Evolutionary conservation across 1,140 invertebrate genomes (phyloP).

Genomic region (Drosophila erecta): DNA sequence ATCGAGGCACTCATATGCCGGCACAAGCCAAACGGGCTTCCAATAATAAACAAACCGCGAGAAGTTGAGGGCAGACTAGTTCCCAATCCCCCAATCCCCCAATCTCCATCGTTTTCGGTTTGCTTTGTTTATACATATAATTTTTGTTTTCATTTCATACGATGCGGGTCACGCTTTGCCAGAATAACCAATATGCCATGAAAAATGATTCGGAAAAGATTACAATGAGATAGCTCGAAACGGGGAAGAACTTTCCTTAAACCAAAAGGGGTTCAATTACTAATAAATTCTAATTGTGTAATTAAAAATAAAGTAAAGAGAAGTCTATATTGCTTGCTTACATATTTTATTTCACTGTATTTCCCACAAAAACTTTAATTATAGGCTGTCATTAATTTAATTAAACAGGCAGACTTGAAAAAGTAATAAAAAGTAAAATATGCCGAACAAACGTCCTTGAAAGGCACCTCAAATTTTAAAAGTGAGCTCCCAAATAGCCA

Average conservation of each 20-base stretch:
- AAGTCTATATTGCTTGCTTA: too few relatives aligned
- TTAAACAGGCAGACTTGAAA: too few relatives aligned
- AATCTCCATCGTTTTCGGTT: slow-evolving; percentile 4
- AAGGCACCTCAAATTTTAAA: too few relatives aligned
- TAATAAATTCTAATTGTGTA: not conserved
- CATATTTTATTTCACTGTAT: too few relatives aligned
- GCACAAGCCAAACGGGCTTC: slow-evolving; percentile 53
- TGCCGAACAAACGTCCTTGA: too few relatives aligned
- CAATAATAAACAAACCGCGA: slow-evolving; percentile 51
- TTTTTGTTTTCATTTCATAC: slow-evolving; percentile 45
- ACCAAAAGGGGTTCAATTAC: not conserved
- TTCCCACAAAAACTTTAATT: too few relatives aligned
- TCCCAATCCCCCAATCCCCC: not conserved
- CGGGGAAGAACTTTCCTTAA: not conserved
- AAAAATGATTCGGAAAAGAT: slow-evolving; percentile 3
- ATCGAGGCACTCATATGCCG: slow-evolving; percentile 12
- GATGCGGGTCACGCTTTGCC: slow-evolving; percentile 41
- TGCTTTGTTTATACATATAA: slow-evolving; percentile 31
- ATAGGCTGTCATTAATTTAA: too few relatives aligned
- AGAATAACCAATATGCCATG: slow-evolving; percentile 27
- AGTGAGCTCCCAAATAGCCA: not conserved
- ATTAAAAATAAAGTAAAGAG: not conserved
- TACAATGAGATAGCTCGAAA: not conserved
- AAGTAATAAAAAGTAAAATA: not conserved
- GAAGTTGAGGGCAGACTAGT: slow-evolving; percentile 1